Evolutionary conservation across 2,113 vertebrate species (phyloP).

Genomic region (Cyanistes caeruleus): DNA sequence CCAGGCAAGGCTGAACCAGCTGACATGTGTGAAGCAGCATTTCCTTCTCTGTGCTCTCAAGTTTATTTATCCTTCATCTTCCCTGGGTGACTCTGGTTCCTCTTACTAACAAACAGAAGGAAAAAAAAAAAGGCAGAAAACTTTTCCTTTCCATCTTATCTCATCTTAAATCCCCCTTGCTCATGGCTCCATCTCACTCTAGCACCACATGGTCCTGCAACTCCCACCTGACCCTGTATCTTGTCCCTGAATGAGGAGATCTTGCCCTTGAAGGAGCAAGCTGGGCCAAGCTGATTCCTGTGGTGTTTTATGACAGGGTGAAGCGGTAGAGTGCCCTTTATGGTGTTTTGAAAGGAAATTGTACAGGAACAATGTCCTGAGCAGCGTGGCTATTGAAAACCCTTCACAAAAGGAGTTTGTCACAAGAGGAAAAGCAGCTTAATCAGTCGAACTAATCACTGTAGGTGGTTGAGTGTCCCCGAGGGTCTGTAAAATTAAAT

Average conservation of each 20-base stretch:
- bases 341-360: constrained; percentile 37
- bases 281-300: neutral
- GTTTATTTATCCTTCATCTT: neutral
- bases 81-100: neutral
- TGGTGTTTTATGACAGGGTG: neutral
- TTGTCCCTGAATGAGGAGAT: neutral
- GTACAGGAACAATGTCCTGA: constrained; percentile 15
- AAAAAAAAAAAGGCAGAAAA: neutral
- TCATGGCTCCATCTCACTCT: neutral
- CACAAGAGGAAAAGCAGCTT: constrained; percentile 63
- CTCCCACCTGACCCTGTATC: neutral
- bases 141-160: neutral
- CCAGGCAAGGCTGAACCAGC: neutral
- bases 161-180: neutral
- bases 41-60: neutral
- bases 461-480: constrained; percentile 58
- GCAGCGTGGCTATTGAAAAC: neutral
- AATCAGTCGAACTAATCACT: constrained; percentile 47
- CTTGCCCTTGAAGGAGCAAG: neutral
- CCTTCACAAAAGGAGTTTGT: constrained; percentile 40
- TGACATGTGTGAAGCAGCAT: neutral
- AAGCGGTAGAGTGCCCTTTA: constrained; percentile 24
- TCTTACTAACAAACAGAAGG: neutral
- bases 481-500: constrained; percentile 62
- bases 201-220: neutral